Conservation (phyloP, 1,140 invertebrate genomes). For the Meloidogyne chitwoodi region DNA sequence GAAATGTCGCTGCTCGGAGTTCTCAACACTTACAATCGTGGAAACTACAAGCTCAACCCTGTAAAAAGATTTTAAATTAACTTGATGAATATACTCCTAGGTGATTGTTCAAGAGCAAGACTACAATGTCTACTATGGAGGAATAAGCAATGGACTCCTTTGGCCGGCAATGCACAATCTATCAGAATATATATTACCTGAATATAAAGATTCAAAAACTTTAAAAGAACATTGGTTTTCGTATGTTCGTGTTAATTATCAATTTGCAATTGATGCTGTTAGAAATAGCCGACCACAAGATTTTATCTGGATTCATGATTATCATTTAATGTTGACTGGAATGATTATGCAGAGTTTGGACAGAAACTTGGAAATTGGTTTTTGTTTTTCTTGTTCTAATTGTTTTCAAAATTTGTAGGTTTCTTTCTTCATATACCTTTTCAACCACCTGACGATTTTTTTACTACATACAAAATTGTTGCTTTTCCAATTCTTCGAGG, state of each 20-base stretch:
- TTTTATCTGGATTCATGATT: constrained; percentile 60
- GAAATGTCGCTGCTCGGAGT: constrained; percentile 59
- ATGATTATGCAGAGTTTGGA: constrained; percentile 59
- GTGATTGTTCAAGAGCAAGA: constrained; percentile 56
- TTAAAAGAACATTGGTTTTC: constrained; percentile 55
- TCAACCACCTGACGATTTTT: constrained; percentile 57
- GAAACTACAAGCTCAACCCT: constrained; percentile 58
- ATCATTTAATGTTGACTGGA: constrained; percentile 58
- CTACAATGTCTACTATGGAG: constrained; percentile 58
- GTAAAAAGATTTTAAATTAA: background rate
- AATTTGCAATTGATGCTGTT: constrained; percentile 59
- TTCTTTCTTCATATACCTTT: background rate
- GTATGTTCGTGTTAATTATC: constrained; percentile 58
- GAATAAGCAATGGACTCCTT: constrained; percentile 56
- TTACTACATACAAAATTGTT: constrained; percentile 48
- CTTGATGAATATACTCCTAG: background rate
- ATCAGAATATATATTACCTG: constrained; percentile 59
- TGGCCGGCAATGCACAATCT: constrained; percentile 60
- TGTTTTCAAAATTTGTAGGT: background rate
- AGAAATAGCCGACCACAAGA: constrained; percentile 57
- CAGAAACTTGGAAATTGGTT: constrained; percentile 57
- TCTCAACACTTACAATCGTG: constrained; percentile 57
- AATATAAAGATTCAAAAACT: constrained; percentile 48
- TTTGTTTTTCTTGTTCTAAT: constrained; percentile 48
- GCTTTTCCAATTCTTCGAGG: constrained; percentile 54